Base-by-base conservation (phyloP, 1,140 invertebrate genomes). In the Brevipalpus yothersi region DNA sequence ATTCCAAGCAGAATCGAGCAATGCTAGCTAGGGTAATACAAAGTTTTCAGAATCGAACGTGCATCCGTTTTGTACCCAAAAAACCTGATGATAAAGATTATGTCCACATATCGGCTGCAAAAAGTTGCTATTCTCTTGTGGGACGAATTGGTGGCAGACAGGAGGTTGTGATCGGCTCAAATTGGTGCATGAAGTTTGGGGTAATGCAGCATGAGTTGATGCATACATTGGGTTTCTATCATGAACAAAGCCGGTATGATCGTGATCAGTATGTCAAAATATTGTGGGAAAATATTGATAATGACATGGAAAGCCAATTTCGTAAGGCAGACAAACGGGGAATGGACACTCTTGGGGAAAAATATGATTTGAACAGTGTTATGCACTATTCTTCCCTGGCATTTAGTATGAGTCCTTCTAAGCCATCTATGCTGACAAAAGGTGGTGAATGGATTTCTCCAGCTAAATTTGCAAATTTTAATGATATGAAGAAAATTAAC, bases 191-290 rank as follows among this genome's bases (percentile, higher is more conserved):
- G 0, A 66, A 68, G 43, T 81, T 82, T 1, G 80, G 80, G 5
- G 84, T 82, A 0, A 75, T 83, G n/a, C 72, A 83, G 41, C 86
- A 91, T 65, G 86, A 92, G 69, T 69, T 91, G 62, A 81, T 88
- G 75, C 86, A 92, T 64, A 80, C 82, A 0, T 65, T 83, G 19
- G 87, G 87, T 1, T 89, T 90, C 69, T 76, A 83, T 67, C 87
- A 92, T 68, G 86, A 90, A 67, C 86, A 90, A 67, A 86, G 81
- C 64, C 75, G 86, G 31, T 75, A 72, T 39, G 86, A 90, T 63
- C 72, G 87, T 17, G 86, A 89, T 65, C 72, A 79, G 31, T 83
- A 76, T 66, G 79, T 90, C 0, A 72, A 67, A 4, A 78, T 90
- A 23, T 70, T 78, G 42, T 86, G 79, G 69, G 64, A 79, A 1